phyloP scores from a whole-genome alignment of 2,113 vertebrate genomes.

The Gallinago media region DNA sequence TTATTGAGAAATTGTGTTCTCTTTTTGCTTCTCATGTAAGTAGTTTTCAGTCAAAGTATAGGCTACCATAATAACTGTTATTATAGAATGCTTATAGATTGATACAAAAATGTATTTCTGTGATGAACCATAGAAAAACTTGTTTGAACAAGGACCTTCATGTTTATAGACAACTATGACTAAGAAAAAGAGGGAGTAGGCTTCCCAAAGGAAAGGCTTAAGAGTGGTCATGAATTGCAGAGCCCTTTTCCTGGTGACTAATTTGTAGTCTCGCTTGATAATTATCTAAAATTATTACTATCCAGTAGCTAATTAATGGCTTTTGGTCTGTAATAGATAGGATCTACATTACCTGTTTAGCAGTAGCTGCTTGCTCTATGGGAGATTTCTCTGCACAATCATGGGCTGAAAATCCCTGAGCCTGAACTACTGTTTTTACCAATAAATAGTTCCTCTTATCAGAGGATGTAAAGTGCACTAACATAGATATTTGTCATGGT shows the following conservation, averaged over 20 bases:
- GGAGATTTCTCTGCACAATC: not conserved
- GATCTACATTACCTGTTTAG: not conserved
- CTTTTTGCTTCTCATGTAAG: not conserved
- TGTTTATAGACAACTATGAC: not conserved
- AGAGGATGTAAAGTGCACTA: not conserved
- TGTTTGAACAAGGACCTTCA: not conserved
- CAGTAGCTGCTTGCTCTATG: not conserved
- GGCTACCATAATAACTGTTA: not conserved
- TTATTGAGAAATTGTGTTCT: not conserved
- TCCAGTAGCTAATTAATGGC: conserved; percentile 27
- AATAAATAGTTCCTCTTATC: not conserved
- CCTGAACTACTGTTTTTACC: not conserved
- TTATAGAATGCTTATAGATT: not conserved
- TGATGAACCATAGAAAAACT: not conserved
- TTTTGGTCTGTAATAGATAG: not conserved
- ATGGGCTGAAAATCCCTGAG: not conserved
- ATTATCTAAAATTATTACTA: not conserved
- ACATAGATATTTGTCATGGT: not conserved
- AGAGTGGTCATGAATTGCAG: not conserved
- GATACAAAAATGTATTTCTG: not conserved
- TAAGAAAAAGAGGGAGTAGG: conserved; percentile 5
- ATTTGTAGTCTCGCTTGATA: not conserved
- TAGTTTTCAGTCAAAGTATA: not conserved
- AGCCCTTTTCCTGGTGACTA: conserved; percentile 17
- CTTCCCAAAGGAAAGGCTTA: not conserved